phyloP scores from a whole-genome alignment of 2,113 vertebrate species.

The Amazona vittata region DNA sequence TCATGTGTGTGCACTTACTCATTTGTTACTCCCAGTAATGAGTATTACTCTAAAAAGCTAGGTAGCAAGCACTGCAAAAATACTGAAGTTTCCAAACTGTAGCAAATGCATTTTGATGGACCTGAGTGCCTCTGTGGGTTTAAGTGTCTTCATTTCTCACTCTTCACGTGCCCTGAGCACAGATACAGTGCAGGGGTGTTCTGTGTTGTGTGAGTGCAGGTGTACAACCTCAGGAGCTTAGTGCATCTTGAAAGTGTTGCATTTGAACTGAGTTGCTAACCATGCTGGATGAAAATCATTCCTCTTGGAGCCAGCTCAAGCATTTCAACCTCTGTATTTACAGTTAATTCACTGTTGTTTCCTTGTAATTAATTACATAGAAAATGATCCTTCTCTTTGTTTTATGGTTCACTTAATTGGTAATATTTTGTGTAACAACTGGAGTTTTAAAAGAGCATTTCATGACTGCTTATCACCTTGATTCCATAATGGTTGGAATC shows the following conservation, averaged over 20 bases:
- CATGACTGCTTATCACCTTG: neutral
- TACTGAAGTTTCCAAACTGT: neutral
- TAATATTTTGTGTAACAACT: neutral
- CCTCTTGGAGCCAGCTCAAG: neutral
- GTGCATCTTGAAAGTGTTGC: neutral
- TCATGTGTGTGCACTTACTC: neutral
- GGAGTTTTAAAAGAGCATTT: neutral
- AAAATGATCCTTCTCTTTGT: neutral
- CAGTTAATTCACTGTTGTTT: neutral
- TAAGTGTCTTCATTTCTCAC: neutral
- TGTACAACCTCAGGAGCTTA: neutral
- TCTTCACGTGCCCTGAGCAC: neutral
- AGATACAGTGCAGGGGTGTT: neutral
- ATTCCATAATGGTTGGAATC: neutral
- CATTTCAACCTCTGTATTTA: neutral
- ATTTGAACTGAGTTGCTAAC: neutral
- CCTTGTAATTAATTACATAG: neutral
- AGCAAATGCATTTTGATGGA: neutral
- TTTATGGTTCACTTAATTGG: neutral
- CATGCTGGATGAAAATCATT: neutral
- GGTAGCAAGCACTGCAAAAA: neutral
- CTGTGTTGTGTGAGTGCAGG: neutral
- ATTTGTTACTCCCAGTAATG: neutral
- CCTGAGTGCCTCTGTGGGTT: neutral
- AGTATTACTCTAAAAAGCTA: neutral